Evolutionary conservation across 2,888 invertebrate species (phyloP), one percentile per base, ranked within the genome.

Genomic region (Taphrorychus bicolor): DNA sequence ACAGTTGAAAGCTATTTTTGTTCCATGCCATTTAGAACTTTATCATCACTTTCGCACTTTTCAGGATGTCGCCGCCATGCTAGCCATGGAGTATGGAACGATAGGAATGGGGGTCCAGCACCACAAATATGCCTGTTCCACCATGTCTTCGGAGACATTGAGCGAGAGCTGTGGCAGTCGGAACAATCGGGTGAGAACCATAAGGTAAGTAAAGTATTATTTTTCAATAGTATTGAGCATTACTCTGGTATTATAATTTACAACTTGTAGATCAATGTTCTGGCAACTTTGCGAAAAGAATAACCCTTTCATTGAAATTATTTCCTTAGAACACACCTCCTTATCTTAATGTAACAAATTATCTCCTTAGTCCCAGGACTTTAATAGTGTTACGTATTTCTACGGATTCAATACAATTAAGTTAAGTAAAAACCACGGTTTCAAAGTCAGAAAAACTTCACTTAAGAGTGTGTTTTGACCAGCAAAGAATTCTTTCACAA

Each of bases 131-230:
- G 79, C 79, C 40, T 76, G 76, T 53, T 80, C 81, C 3, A 79
- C 79, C 5, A 76, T 81, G 73, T 79, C 81, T 56, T 79, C 81
- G 16, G 83, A 82, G 70, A 82, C 82, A 1, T 70, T 82, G 54
- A 85, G 85, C 21, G 81, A 81, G 58, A 81, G 81, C 72, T 82
- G 81, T 71, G 80, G 84, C 53, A 83, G 84, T 71, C 81, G 85
- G 66, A 84, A 84, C 77, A 85, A 87, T 54, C 84, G 88, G 9
- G 83, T 89, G 45, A 84, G 88, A 22, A 86, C 88, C 11, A 82
- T 88, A 66, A 85, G 70, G 70, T 70, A 52, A 42, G 32, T 11
- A 32, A 11, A 7, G 32, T 3, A 11, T 3, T 7, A 3, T 3
- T 7, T 32, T 32, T 1, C 11, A 32, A 32, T 32, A 32, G 11